These are phyloP conservation scores for Argyrosomus regius DNA, from an alignment of 2,797 vertebrate genomes.

Conservation along the genomic window DNA sequence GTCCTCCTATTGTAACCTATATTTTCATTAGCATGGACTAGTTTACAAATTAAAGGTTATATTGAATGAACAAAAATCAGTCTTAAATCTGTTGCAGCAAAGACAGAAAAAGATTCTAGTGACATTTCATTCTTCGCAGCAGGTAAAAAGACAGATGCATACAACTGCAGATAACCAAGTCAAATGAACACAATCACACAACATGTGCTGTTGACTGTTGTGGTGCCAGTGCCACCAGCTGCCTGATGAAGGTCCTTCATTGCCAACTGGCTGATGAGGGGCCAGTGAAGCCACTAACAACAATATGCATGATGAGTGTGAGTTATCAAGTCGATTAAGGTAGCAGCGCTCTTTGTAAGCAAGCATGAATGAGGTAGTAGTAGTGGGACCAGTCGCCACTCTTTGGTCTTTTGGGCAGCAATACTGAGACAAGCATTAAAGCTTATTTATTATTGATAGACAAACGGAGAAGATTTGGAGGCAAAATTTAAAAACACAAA, in stretches of 20 bases:
- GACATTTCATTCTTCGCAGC: constrained; percentile 1
- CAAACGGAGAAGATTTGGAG: background rate
- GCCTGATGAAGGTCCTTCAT: constrained; percentile 46
- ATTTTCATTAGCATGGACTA: background rate
- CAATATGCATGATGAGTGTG: constrained; percentile 45
- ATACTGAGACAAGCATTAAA: background rate
- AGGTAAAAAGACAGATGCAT: constrained; percentile 1
- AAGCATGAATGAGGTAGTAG: background rate
- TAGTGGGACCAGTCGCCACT: background rate
- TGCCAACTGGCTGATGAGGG: constrained; percentile 53
- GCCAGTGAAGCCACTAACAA: constrained; percentile 32
- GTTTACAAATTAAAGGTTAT: background rate
- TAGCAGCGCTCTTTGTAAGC: constrained; percentile 23
- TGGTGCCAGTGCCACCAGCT: constrained; percentile 48
- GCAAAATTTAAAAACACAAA: background rate
- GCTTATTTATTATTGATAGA: background rate
- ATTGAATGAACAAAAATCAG: background rate
- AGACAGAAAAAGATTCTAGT: background rate
- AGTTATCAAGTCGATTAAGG: constrained; percentile 41
- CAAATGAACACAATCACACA: constrained; percentile 41
- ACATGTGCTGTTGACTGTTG: constrained; percentile 47
- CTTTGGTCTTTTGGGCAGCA: background rate
- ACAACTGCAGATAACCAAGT: constrained; percentile 23
- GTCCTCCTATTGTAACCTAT: background rate
- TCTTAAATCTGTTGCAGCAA: background rate